A percentile compares a stretch with the other conserved stretches of the same genome.
Evolutionary conservation across 2,888 invertebrate genomes (phyloP).

Genomic region (Drosophila subquinaria): DNA sequence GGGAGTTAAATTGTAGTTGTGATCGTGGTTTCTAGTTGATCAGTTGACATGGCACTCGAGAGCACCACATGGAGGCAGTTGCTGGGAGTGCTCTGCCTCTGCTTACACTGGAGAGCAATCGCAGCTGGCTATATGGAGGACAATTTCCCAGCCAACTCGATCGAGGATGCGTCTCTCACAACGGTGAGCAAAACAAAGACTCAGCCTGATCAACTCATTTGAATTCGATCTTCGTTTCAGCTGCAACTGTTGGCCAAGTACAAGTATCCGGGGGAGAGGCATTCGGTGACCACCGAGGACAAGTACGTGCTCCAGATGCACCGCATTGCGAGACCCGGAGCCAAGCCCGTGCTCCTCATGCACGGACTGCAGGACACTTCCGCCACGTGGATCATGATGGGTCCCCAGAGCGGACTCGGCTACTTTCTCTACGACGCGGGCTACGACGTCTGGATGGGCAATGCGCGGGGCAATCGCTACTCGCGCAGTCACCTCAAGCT

Average conservation of each 20-base stretch:
- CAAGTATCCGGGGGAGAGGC: slow-evolving; percentile 88
- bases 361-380: slow-evolving; percentile 91
- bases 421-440: slow-evolving; percentile 86
- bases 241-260: slow-evolving; percentile 85
- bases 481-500: slow-evolving; percentile 86
- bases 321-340: slow-evolving; percentile 87
- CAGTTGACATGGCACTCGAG: slow-evolving; percentile 39
- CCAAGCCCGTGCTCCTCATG: slow-evolving; percentile 88
- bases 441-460: slow-evolving; percentile 88
- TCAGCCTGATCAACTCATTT: no score
- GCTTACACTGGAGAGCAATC: not conserved
- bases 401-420: slow-evolving; percentile 89
- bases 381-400: slow-evolving; percentile 90
- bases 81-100: slow-evolving; percentile 23
- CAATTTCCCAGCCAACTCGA: slow-evolving; percentile 54
- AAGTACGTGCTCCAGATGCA: slow-evolving; percentile 91
- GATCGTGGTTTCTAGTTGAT: slow-evolving; percentile 3
- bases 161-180: slow-evolving; percentile 65
- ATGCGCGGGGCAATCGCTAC: slow-evolving; percentile 89
- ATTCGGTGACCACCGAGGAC: slow-evolving; percentile 89
- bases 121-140: slow-evolving; percentile 46
- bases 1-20: not conserved
- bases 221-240: slow-evolving; percentile 41
- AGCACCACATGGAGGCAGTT: slow-evolving; percentile 17
- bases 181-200: slow-evolving; percentile 58